Base-by-base conservation (phyloP, 2,888 invertebrate genomes). In the Apoderus coryli region DNA sequence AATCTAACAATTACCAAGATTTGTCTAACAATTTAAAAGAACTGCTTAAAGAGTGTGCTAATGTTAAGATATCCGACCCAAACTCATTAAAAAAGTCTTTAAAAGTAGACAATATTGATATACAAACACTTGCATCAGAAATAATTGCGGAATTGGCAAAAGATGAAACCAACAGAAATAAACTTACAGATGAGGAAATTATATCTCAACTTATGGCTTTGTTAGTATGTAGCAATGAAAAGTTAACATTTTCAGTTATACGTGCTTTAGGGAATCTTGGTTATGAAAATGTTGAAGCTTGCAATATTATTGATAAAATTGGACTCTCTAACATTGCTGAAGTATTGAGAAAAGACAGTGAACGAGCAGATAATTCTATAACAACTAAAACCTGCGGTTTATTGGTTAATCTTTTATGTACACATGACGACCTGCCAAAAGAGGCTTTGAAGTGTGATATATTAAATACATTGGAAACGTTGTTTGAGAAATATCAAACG, bases 251-350 rank as follows among this genome's bases (percentile, higher is more conserved):
- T 41, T 82, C 89, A 51, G 69, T 76, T 22, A 80, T 81, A 43
- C 67, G 89, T 46, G 82, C 85, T 3, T 61, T 90, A 12, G 89
- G 86, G 19, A 90, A 90, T 56, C 74, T 90, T 49, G 86, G 85
- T 53, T 89, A 79, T 54, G 78, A 88, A 50, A 85, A 86, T 60
- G 79, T 85, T 61, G 63, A 65, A 45, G 69, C 72, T 10, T 63
- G 74, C 38, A 64, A 64, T 35, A 52, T 75, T 29, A 44, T 59
- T 22, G 49, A 49, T 27, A 46, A 47, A 36, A 45, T 47, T 27
- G 56, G 56, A 10, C 39, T 57, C 24, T 38, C 49, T 16, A 44
- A 38, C 15, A 42, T 57, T 22, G 37, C 55, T n/a, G 29, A 33
- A 14, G 39, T 53, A 11, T 39, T 57, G 15, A 46, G 48, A 30